Evolutionary conservation across 1,140 invertebrate genomes (phyloP).

Genomic region (Bombus sibiricus): DNA sequence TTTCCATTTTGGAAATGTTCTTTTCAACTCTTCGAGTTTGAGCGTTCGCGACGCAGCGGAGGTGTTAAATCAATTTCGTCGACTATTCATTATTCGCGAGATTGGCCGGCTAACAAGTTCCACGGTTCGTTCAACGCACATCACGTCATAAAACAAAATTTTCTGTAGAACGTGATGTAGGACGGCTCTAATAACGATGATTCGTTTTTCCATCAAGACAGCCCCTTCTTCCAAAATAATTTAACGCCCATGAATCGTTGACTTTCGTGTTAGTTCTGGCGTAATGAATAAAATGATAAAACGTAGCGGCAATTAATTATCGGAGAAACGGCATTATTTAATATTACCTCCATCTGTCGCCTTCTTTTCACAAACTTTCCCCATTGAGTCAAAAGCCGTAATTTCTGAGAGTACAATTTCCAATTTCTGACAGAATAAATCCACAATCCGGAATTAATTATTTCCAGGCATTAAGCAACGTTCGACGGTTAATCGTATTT

Average conservation of each 20-base stretch:
- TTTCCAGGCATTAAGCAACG: neutral
- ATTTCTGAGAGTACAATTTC: neutral
- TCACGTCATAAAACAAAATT: conserved; percentile 10
- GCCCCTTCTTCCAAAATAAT: neutral
- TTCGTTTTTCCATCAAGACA: conserved; percentile 5
- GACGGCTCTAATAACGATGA: conserved; percentile 16
- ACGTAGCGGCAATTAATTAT: conserved; percentile 5
- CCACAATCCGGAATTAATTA: neutral
- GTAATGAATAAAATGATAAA: conserved; percentile 17
- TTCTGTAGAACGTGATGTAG: neutral
- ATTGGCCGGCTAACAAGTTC: neutral
- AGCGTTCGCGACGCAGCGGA: neutral
- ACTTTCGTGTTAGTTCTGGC: neutral
- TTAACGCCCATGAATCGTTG: neutral
- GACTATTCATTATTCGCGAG: neutral
- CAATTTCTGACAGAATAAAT: neutral
- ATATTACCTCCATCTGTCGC: neutral
- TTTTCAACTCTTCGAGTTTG: no score
- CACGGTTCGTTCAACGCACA: neutral
- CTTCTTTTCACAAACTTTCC: neutral
- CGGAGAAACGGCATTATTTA: neutral
- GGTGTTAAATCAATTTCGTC: conserved; percentile 3
- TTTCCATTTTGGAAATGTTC: neutral
- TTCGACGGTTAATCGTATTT: neutral
- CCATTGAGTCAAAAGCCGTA: neutral